A percentile compares a stretch with the other conserved stretches of the same genome.
phyloP scores from a whole-genome alignment of 2,113 vertebrate genomes.

The Artemisiospiza belli region DNA sequence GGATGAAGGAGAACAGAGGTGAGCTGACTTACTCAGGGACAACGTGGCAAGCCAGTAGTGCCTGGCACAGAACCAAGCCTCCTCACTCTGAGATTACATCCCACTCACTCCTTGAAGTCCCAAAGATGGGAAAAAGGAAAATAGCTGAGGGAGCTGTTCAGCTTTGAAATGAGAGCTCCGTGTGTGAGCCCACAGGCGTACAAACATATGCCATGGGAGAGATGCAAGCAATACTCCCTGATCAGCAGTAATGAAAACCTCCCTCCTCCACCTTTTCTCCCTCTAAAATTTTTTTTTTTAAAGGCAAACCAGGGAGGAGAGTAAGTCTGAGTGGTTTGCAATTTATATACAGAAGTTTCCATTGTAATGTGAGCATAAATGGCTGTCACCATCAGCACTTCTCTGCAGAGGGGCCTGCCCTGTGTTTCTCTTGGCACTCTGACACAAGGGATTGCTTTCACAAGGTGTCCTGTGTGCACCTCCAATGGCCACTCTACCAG shows the following conservation, averaged over 20 bases:
- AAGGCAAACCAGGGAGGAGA: background rate
- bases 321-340: background rate
- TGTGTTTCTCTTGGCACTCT: slow-evolving; percentile 25
- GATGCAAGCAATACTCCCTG: slow-evolving; percentile 43
- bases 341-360: slow-evolving; percentile 5
- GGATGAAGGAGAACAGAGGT: slow-evolving; percentile 35
- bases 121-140: slow-evolving; percentile 58
- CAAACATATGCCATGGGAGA: slow-evolving; percentile 53
- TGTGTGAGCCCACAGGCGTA: slow-evolving; percentile 46
- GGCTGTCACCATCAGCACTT: slow-evolving; percentile 25
- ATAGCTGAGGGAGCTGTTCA: slow-evolving; percentile 41
- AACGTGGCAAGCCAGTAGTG: slow-evolving; percentile 3
- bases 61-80: slow-evolving; percentile 49
- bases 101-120: slow-evolving; percentile 58
- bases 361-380: slow-evolving; percentile 5
- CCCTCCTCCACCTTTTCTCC: background rate
- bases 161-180: slow-evolving; percentile 35
- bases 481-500: background rate
- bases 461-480: background rate
- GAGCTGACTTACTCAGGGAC: slow-evolving; percentile 51
- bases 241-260: slow-evolving; percentile 43
- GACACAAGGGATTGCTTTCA: slow-evolving; percentile 34
- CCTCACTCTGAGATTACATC: slow-evolving; percentile 49
- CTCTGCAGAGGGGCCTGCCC: background rate
- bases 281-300: background rate